A percentile compares a stretch with the other conserved stretches of the same genome.
These are phyloP conservation scores for Tineola bisselliella DNA, from an alignment of 2,888 invertebrate species.

Conservation along the genomic window DNA sequence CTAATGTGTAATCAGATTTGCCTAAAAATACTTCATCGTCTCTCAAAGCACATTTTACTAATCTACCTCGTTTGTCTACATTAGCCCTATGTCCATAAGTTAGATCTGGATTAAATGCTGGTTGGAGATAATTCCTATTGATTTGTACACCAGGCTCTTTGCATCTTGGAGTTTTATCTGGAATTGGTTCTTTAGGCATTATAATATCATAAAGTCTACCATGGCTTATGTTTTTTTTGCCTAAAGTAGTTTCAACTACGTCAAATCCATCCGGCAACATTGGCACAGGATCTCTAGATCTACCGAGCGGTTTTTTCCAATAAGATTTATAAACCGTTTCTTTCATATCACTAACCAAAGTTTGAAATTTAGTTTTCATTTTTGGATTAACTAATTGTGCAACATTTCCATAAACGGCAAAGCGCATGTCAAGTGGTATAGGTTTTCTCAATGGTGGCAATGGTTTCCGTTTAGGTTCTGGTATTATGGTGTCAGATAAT, in stretches of 20 bases:
- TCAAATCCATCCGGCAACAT: conserved; percentile 51
- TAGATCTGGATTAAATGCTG: conserved; percentile 45
- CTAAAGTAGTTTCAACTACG: conserved; percentile 35
- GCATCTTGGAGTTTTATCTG: conserved; percentile 35
- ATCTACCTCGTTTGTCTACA: conserved; percentile 55
- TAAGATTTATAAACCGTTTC: conserved; percentile 44
- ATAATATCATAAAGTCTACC: conserved; percentile 44
- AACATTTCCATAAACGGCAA: conserved; percentile 31
- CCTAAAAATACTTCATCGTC: conserved; percentile 44
- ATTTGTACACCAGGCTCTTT: conserved; percentile 34
- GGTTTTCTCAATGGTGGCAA: conserved; percentile 38
- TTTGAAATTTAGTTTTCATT: conserved; percentile 42
- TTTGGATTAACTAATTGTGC: conserved; percentile 37
- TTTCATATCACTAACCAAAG: conserved; percentile 41
- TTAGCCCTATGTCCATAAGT: conserved; percentile 52
- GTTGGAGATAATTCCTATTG: conserved; percentile 40
- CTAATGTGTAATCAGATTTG: conserved; percentile 32
- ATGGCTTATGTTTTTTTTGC: conserved; percentile 32
- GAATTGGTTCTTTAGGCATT: conserved; percentile 41
- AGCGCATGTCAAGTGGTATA: conserved; percentile 33
- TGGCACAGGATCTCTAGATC: conserved; percentile 36
- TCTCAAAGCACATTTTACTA: conserved; percentile 51
- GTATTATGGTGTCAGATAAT: conserved; percentile 40
- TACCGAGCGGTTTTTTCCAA: conserved; percentile 42
- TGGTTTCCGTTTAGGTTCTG: conserved; percentile 31